These are phyloP conservation scores for Chelonia mydas DNA, from an alignment of 2,797 vertebrate species.

Conservation along the genomic window DNA sequence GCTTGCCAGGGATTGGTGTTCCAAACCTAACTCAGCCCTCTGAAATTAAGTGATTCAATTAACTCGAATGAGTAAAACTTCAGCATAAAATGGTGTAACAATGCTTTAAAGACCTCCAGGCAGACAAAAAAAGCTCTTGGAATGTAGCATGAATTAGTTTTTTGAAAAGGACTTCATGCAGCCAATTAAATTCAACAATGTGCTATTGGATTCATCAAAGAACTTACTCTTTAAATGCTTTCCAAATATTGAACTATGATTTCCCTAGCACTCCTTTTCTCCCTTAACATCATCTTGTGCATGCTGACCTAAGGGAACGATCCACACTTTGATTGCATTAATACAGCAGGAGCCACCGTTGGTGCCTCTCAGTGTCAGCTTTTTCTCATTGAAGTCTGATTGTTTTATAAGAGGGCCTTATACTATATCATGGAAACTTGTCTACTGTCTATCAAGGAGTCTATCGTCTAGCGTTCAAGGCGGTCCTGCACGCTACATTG, in stretches of 20 bases:
- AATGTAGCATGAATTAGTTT: not conserved
- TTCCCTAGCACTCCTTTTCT: not conserved
- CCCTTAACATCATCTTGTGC: fast-evolving
- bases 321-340: fast-evolving
- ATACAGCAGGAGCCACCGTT: fast-evolving
- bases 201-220: not conserved
- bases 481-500: not conserved
- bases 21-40: not conserved
- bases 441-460: not conserved
- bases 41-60: conserved; percentile 21
- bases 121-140: not conserved
- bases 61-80: conserved; percentile 11
- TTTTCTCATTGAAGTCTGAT: not conserved
- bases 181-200: not conserved
- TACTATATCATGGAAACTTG: not conserved
- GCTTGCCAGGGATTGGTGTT: not conserved
- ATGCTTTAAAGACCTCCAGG: not conserved
- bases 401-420: not conserved
- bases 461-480: not conserved
- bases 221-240: not conserved
- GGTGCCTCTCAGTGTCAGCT: fast-evolving
- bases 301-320: not conserved
- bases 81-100: not conserved
- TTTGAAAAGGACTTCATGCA: conserved; percentile 27
- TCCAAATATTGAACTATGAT: fast-evolving